Base-by-base conservation (phyloP, 2,888 invertebrate species). In the Caenorhabditis sp. region DNA sequence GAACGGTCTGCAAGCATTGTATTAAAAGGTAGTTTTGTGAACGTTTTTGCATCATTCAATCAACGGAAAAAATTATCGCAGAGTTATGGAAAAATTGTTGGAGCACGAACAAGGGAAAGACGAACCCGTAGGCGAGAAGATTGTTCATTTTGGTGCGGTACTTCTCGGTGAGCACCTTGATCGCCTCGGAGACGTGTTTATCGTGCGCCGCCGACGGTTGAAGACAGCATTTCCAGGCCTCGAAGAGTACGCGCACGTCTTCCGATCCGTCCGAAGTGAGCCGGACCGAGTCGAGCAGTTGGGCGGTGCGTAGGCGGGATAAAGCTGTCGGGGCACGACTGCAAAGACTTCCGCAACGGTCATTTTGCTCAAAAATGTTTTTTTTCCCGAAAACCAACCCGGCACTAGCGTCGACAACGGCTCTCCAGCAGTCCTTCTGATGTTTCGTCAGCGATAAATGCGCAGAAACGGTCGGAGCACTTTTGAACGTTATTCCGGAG, bases 201-300 rank as follows among this genome's bases (percentile, higher is more conserved):
- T 72, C 78, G 5, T 62, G 20, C 13, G 56, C 41, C 6, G 63
- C 56, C 2, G 72, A 62, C 20, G 45, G 52, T 46, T 72, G 72
- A 13, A 78, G 68, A 41, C 70, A 68, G 4, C 48, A 20, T 27
- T 73, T 78, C 78, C 78, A 78, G 13, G 62, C 43, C 24, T 78
- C 72, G 56, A 72, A 78, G 20, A 78, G 41, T n/a, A 78, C 72
- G n/a, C 72, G 61, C 37, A 78, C 78, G 56, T 78, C 78, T 73
- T 78, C 78, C 3, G 63, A 58, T n/a, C 68, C 62, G n/a, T 63
- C 66, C 5, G 70, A 39, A 15, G 56, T 73, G n/a, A 78, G 48
- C 41, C 78, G 63, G 15, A 78, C 78, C 15, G 72, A 24, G n/a
- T 78, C 72, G 35, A 66, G 22, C 15, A 73, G 37, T 52, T 71